Evolutionary conservation across 2,888 invertebrate genomes (phyloP).

Genomic region (Hyposoter dolosus): DNA sequence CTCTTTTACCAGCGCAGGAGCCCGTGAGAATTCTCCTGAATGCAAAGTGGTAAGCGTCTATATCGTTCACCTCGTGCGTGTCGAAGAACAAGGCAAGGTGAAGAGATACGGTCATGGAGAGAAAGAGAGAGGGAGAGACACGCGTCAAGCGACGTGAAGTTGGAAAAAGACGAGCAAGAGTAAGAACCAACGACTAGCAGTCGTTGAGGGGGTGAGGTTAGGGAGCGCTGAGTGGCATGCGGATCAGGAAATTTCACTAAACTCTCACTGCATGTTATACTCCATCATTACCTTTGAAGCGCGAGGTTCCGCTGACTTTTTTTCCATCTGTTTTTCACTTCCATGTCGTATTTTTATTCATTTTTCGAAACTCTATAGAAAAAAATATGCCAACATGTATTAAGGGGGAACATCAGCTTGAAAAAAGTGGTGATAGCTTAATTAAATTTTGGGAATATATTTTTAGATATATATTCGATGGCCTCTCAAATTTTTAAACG

Average conservation of each 20-base stretch:
- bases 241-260: constrained; percentile 76
- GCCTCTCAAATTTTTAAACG: too few species aligned
- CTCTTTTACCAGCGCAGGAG: constrained; percentile 34
- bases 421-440: too few species aligned
- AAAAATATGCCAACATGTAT: background rate
- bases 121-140: constrained; percentile 33
- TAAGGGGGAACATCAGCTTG: too few species aligned
- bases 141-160: constrained; percentile 31
- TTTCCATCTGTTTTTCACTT: background rate
- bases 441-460: too few species aligned
- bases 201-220: constrained; percentile 79
- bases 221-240: constrained; percentile 78
- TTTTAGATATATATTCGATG: too few species aligned
- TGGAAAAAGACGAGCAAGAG: constrained; percentile 69
- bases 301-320: constrained; percentile 13
- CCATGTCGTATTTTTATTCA: background rate
- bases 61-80: constrained; percentile 53
- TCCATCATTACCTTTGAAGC: constrained; percentile 15
- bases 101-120: constrained; percentile 24
- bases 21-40: constrained; percentile 69
- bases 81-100: constrained; percentile 43
- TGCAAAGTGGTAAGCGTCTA: constrained; percentile 67
- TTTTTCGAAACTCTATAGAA: background rate
- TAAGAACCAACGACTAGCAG: constrained; percentile 76
- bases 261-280: constrained; percentile 14